These are phyloP conservation scores for Pterostichus niger DNA, from an alignment of 2,888 invertebrate species.

Conservation along the genomic window DNA sequence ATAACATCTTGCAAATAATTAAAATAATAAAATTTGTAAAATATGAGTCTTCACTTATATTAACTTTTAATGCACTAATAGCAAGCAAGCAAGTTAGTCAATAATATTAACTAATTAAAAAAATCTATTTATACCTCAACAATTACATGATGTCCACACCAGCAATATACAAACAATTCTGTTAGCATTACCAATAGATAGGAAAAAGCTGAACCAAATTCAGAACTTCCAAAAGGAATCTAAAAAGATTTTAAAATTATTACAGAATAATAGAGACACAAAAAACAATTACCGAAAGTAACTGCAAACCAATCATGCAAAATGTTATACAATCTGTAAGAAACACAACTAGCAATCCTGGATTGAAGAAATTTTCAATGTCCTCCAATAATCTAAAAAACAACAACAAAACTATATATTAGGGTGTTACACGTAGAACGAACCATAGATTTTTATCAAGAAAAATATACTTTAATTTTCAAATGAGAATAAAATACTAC, in stretches of 20 bases:
- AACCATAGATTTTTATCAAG: too few relatives aligned
- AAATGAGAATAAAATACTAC: too few relatives aligned
- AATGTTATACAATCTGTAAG: conserved; percentile 14
- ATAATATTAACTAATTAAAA: too few relatives aligned
- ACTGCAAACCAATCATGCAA: conserved; percentile 28
- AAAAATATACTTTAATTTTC: too few relatives aligned
- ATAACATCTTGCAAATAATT: too few relatives aligned
- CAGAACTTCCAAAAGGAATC: conserved; percentile 7
- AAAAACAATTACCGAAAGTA: not conserved
- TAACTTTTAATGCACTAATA: too few relatives aligned
- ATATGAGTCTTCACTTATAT: too few relatives aligned
- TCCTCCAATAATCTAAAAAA: conserved; percentile 21
- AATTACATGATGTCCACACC: conserved; percentile 29
- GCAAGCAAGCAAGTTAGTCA: too few relatives aligned
- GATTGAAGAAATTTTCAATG: conserved; percentile 5
- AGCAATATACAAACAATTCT: conserved; percentile 16
- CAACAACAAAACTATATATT: too few relatives aligned
- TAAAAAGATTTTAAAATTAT: not conserved
- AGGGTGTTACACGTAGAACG: too few relatives aligned
- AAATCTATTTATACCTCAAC: conserved; percentile 16
- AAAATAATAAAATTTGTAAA: too few relatives aligned
- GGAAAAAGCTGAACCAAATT: conserved; percentile 7
- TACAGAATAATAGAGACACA: not conserved
- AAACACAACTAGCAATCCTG: conserved; percentile 10
- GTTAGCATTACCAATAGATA: not conserved